Evolutionary conservation across 2,888 invertebrate species (phyloP), one percentile per base, ranked within the genome.

Genomic region (Oxystoma pomonae): DNA sequence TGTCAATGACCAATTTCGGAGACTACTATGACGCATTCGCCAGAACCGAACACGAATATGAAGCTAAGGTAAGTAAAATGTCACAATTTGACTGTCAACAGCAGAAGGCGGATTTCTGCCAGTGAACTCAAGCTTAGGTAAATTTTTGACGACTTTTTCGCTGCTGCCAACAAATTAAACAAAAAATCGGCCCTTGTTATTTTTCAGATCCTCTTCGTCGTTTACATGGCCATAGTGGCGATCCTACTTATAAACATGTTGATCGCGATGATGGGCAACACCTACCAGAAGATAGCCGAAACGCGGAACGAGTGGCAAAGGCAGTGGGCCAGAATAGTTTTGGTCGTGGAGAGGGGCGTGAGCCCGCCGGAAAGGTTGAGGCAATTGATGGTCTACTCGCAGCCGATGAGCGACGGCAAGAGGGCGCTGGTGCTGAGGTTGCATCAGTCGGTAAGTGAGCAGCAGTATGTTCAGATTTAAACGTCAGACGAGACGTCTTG

Each of bases 191-290:
- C 12, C n/a, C 9, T 55, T 55, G 9, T 16, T 16, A 9, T 49
- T 62, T 80, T 80, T 5, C 82, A 91, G 91, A 82, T 92, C 16
- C 83, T 98, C 16, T 98, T 98, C 81, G 91, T 98, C n/a, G 84
- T 97, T 49, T 99, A 96, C 81, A 98, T 98, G 96, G 93, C 92
- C 62, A 92, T 98, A 77, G 98, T 98, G 18, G 95, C 96, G 0
- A 91, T 98, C 65, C 83, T 98, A 35, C 83, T 98, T 63, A 94
- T 98, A 59, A 98, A 98, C 84, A 96, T 98, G 95, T 84, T 98
- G 80, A 98, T 98, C 75, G 98, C 98, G 68, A 98, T 98, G 98
- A 98, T 98, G 98, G 98, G 98, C 0, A 98, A 98, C 80, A 98
- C 98, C 1, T 99, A 98, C 78, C 96, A 96, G 79, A 94, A 96